Evolutionary conservation across 2,113 vertebrate genomes (phyloP), one percentile per base, ranked within the genome.

Genomic region (Butastur rufipennis): DNA sequence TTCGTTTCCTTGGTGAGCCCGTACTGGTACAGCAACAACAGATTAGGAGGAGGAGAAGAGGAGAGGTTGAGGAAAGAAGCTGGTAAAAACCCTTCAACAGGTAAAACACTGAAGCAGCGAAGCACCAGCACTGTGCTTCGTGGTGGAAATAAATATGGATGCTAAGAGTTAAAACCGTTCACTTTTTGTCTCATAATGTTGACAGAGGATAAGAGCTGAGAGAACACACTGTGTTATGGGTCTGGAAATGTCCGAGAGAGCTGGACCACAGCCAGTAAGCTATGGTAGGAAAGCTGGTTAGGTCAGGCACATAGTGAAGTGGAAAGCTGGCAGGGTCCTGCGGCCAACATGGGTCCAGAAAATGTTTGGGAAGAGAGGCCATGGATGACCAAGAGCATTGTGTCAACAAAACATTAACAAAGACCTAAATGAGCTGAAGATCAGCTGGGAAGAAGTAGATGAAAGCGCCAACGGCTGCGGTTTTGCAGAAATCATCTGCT

Each of bases 331-430:
- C 61, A 61, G 34, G 29, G 31, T 48, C n/a, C 52, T 70, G 31
- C 2, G 2, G 52, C 38, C 47, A 75, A 7, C 27, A 36, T 1
- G 7, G 31, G 31, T 56, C 72, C 43, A 67, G 81, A 93, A 93
- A 90, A 91, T 68, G 16, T 89, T 93, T 96, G 66, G 66, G 66
- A 91, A 91, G 26, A 82, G 19, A 91, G 36, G 10, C 62, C 70
- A 77, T 48, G 66, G 70, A 72, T 72, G 48, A 86, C 84, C 74
- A 93, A 93, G 58, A 94, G 40, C 62, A 61, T 68, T 91, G 34
- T 95, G 72, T 94, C 86, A 91, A 95, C 50, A 95, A 74, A 88
- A 81, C 16, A 31, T 71, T 79, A 88, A 36, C 43, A 45, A 65
- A 82, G 78, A 65, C 20, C 74, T 82, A 82, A 82, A 75, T 26